phyloP scores from a whole-genome alignment of 1,140 invertebrate species.

The Drosophila hydei region DNA sequence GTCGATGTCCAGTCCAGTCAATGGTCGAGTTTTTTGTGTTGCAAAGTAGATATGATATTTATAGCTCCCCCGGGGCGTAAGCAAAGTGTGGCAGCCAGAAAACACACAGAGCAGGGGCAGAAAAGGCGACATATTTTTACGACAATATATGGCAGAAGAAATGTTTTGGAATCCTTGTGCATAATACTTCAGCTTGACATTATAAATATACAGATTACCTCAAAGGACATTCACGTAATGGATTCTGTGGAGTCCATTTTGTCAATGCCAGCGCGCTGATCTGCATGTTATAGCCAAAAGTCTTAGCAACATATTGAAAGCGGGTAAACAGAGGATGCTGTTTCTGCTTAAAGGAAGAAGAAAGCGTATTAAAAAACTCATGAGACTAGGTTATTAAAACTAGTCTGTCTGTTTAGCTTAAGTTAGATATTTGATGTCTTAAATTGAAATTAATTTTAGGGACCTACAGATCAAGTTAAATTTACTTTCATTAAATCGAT shows the following conservation, averaged over 20 bases:
- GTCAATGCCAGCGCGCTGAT: neutral
- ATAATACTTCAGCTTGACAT: conserved; percentile 66
- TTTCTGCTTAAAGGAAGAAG: no score
- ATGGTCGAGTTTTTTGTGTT: conserved; percentile 66
- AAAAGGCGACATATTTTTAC: conserved; percentile 80
- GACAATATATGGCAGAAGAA: conserved; percentile 73
- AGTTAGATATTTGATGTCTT: no score
- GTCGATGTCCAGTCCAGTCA: conserved; percentile 24
- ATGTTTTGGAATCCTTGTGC: conserved; percentile 71
- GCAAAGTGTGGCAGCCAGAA: conserved; percentile 66
- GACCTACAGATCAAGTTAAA: no score
- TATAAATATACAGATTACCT: conserved; percentile 81
- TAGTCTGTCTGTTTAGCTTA: no score
- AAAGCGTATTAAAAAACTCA: no score
- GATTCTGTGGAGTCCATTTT: conserved; percentile 16
- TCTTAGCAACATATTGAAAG: no score
- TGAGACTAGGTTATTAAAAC: no score
- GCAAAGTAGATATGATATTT: conserved; percentile 84
- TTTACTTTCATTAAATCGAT: no score
- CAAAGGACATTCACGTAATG: conserved; percentile 31
- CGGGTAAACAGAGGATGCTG: no score
- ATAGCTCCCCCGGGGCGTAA: conserved; percentile 82
- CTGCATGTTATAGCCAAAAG: neutral
- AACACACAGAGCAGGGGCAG: conserved; percentile 6
- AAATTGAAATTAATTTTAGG: no score